A percentile compares a stretch with the other conserved stretches of the same genome.
Evolutionary conservation across 2,113 vertebrate species (phyloP).

Genomic region (Lagopus leucura): DNA sequence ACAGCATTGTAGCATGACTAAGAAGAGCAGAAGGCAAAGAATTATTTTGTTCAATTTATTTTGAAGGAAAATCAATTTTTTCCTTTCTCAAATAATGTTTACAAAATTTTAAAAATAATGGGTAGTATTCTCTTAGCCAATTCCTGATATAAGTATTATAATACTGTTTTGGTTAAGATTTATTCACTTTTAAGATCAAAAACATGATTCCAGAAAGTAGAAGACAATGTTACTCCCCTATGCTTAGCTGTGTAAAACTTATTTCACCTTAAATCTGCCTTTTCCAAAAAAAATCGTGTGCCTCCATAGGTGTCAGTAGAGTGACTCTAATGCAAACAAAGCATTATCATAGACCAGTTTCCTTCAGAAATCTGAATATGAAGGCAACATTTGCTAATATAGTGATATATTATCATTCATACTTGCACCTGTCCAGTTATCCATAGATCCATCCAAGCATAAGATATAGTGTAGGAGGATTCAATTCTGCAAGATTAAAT

Average conservation of each 20-base stretch:
- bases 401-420: conserved; percentile 46
- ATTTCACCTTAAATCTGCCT: neutral
- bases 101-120: neutral
- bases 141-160: neutral
- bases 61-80: neutral
- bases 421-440: conserved; percentile 51
- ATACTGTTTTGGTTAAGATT: neutral
- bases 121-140: neutral
- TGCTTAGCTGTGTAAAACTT: neutral
- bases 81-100: neutral
- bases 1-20: neutral
- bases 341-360: neutral
- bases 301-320: neutral
- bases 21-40: neutral
- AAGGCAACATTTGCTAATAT: conserved; percentile 32
- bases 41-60: neutral
- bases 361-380: neutral
- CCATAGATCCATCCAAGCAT: conserved; percentile 38
- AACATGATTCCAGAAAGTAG: neutral
- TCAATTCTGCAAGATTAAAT: conserved; percentile 66
- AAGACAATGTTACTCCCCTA: neutral
- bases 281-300: neutral
- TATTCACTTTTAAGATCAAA: neutral
- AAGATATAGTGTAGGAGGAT: conserved; percentile 14
- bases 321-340: conserved; percentile 2